A percentile compares a stretch with the other conserved stretches of the same genome.
Evolutionary conservation across 2,888 invertebrate species (phyloP).

Genomic region (Philonicus albiceps): DNA sequence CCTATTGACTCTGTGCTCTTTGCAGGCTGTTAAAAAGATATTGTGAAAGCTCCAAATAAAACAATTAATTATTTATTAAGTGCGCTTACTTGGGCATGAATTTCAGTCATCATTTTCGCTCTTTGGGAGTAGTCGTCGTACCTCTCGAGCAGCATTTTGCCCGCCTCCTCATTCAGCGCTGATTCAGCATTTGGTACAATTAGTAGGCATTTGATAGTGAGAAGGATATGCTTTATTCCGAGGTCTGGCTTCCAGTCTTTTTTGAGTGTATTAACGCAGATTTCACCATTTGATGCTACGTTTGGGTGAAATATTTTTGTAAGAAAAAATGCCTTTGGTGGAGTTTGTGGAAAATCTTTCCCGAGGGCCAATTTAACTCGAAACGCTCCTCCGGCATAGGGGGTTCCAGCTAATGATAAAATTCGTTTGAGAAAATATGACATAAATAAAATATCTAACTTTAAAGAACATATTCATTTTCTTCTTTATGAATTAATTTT

Average conservation of each 20-base stretch:
- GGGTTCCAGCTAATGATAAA: conserved; percentile 77
- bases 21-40: conserved; percentile 63
- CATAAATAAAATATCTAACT: too few relatives aligned
- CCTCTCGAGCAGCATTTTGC: conserved; percentile 88
- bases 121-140: conserved; percentile 92
- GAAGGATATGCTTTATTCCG: conserved; percentile 92
- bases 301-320: conserved; percentile 98
- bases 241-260: conserved; percentile 97
- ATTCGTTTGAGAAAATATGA: background rate
- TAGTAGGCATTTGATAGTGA: conserved; percentile 92
- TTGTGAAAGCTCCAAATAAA: conserved; percentile 6
- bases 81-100: conserved; percentile 77
- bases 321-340: conserved; percentile 91
- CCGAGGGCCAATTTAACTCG: conserved; percentile 88
- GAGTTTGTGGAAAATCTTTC: conserved; percentile 90
- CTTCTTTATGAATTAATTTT: too few relatives aligned
- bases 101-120: conserved; percentile 91
- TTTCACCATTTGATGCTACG: conserved; percentile 92
- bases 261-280: conserved; percentile 95
- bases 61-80: background rate
- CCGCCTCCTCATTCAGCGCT: conserved; percentile 96
- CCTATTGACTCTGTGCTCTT: conserved; percentile 63
- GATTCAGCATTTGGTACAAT: conserved; percentile 98
- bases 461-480: too few relatives aligned
- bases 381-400: conserved; percentile 89